Conservation (phyloP, 2,113 vertebrate species). For the Solea senegalensis region DNA sequence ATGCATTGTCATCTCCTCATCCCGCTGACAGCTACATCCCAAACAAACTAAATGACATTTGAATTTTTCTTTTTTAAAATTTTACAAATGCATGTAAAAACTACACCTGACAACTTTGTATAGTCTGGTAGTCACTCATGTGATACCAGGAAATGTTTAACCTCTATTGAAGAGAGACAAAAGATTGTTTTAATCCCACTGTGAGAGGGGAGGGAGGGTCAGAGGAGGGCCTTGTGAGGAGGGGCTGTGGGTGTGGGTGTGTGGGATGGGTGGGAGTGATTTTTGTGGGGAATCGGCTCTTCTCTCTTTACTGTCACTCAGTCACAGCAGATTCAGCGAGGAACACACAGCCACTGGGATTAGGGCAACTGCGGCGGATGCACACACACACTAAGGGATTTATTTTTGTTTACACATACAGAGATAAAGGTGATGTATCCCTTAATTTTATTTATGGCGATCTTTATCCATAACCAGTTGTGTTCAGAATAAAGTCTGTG, state of each 20-base stretch:
- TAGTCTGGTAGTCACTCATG: slow-evolving; percentile 74
- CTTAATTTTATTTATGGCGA: background rate
- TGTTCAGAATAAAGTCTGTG: background rate
- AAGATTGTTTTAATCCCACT: slow-evolving; percentile 87
- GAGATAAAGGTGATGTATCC: slow-evolving; percentile 56
- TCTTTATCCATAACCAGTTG: background rate
- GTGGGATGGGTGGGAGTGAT: slow-evolving; percentile 23
- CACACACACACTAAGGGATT: slow-evolving; percentile 21
- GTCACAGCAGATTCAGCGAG: slow-evolving; percentile 47
- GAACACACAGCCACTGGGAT: slow-evolving; percentile 63
- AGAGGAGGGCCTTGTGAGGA: slow-evolving; percentile 58
- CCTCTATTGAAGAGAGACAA: slow-evolving; percentile 90
- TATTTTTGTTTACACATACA: slow-evolving; percentile 24
- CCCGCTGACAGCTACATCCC: background rate
- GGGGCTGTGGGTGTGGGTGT: slow-evolving; percentile 58
- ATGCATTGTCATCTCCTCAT: slow-evolving; percentile 36
- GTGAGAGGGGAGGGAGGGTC: slow-evolving; percentile 71
- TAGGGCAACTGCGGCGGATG: slow-evolving; percentile 44
- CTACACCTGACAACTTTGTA: slow-evolving; percentile 52
- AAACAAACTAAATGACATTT: slow-evolving; percentile 47
- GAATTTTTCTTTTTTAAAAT: slow-evolving; percentile 16
- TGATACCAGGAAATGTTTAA: slow-evolving; percentile 90
- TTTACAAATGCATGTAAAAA: slow-evolving; percentile 23
- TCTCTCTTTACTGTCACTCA: slow-evolving; percentile 67
- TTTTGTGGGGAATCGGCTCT: slow-evolving; percentile 52